These are phyloP conservation scores for Bruchidius siliquastri DNA, from an alignment of 2,888 invertebrate species.

Conservation along the genomic window DNA sequence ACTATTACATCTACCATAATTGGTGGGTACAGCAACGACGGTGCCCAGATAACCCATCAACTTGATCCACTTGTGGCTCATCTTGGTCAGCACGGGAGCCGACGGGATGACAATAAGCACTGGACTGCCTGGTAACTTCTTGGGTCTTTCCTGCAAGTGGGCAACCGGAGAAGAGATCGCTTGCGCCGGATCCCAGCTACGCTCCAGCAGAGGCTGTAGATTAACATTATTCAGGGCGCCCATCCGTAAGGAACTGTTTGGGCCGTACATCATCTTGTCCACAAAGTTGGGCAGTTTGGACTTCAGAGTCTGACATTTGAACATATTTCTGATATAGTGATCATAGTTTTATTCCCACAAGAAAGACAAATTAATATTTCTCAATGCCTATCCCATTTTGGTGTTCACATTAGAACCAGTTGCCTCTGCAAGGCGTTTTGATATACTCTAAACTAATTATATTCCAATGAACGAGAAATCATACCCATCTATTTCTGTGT, in stretches of 20 bases:
- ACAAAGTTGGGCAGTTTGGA: constrained; percentile 66
- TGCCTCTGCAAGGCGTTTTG: no score
- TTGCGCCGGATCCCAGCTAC: constrained; percentile 66
- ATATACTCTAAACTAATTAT: no score
- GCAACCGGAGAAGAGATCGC: constrained; percentile 38
- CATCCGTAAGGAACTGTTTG: constrained; percentile 47
- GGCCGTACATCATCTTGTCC: constrained; percentile 65
- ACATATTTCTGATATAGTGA: neutral
- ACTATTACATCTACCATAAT: no score
- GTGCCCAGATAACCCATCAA: constrained; percentile 64
- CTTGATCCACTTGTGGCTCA: constrained; percentile 67
- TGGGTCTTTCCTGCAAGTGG: constrained; percentile 59
- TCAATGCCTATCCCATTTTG: no score
- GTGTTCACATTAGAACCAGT: no score
- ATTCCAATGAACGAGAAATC: no score
- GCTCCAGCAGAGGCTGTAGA: constrained; percentile 60
- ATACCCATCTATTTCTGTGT: no score
- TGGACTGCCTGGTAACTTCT: constrained; percentile 67
- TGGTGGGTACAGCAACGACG: constrained; percentile 59
- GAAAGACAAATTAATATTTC: neutral
- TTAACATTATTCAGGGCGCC: constrained; percentile 58
- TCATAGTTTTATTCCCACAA: neutral
- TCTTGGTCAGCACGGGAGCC: constrained; percentile 50
- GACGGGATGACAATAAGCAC: constrained; percentile 62
- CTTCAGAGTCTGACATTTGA: constrained; percentile 53